These are phyloP conservation scores for Crenuchus spilurus DNA, from an alignment of 2,797 vertebrate species.

Conservation along the genomic window DNA sequence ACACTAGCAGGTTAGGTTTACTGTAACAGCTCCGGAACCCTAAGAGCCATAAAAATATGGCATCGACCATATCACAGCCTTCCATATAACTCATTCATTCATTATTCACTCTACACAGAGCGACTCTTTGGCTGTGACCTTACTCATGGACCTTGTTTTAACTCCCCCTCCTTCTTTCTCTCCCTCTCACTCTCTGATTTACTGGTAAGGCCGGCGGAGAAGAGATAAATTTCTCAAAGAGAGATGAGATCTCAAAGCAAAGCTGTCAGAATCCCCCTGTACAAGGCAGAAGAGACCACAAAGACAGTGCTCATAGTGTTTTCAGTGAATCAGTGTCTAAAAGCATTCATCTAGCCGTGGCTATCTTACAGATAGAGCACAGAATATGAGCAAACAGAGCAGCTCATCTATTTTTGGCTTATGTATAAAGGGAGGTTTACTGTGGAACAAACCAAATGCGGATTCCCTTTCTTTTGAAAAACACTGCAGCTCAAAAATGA, in stretches of 20 bases:
- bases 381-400: slow-evolving; percentile 43
- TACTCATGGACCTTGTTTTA: not conserved
- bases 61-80: slow-evolving; percentile 20
- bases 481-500: too few relatives aligned
- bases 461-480: not conserved
- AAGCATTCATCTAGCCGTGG: slow-evolving; percentile 53
- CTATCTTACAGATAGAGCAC: slow-evolving; percentile 59
- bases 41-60: not conserved
- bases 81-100: slow-evolving; percentile 32
- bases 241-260: not conserved
- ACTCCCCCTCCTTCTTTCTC: slow-evolving; percentile 22
- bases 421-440: not conserved
- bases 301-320: not conserved
- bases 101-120: slow-evolving; percentile 22
- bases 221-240: not conserved
- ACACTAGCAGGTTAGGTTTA: not conserved
- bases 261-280: slow-evolving; percentile 12
- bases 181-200: slow-evolving; percentile 49
- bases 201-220: not conserved
- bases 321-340: not conserved
- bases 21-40: not conserved
- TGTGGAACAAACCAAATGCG: not conserved
- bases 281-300: not conserved
- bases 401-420: not conserved
- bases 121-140: not conserved